A percentile compares a stretch with the other conserved stretches of the same genome.
Conservation (phyloP, 2,113 vertebrate genomes). For the Nothobranchius kuhntae region DNA sequence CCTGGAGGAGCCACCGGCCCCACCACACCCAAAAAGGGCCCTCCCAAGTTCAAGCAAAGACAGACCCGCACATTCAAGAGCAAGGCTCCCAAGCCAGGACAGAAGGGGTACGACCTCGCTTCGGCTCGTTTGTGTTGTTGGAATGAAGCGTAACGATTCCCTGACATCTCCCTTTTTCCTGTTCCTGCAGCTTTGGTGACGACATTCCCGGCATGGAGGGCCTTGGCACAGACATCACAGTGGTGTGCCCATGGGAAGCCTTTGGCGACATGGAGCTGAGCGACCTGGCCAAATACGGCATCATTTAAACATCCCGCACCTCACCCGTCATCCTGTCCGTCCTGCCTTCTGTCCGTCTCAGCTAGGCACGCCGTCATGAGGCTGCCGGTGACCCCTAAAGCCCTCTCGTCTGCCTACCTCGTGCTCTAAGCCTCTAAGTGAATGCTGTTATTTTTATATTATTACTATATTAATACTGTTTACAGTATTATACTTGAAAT, state of each 20-base stretch:
- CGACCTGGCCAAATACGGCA: constrained; percentile 95
- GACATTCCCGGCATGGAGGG: constrained; percentile 98
- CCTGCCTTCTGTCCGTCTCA: constrained; percentile 27
- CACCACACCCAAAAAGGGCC: constrained; percentile 92
- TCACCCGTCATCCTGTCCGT: constrained; percentile 26
- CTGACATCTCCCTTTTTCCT: neutral
- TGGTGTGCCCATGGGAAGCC: constrained; percentile 98
- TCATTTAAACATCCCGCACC: constrained; percentile 83
- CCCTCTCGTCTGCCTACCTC: constrained; percentile 70
- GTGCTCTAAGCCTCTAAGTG: constrained; percentile 51
- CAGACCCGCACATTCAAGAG: constrained; percentile 97
- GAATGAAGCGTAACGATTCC: too few species aligned
- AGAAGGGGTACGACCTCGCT: constrained; percentile 84
- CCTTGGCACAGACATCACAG: constrained; percentile 93
- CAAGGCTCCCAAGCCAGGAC: constrained; percentile 96
- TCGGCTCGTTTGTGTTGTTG: too few species aligned
- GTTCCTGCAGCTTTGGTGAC: constrained; percentile 86
- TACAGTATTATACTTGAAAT: constrained; percentile 63
- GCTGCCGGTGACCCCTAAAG: constrained; percentile 51
- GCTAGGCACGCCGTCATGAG: constrained; percentile 57
- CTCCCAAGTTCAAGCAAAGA: constrained; percentile 98
- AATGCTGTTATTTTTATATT: constrained; percentile 54
- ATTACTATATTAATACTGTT: constrained; percentile 67
- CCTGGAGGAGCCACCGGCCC: constrained; percentile 70
- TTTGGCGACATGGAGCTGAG: constrained; percentile 98